Evolutionary conservation across 2,797 vertebrate species (phyloP).

Genomic region (Cossypha polioptera): DNA sequence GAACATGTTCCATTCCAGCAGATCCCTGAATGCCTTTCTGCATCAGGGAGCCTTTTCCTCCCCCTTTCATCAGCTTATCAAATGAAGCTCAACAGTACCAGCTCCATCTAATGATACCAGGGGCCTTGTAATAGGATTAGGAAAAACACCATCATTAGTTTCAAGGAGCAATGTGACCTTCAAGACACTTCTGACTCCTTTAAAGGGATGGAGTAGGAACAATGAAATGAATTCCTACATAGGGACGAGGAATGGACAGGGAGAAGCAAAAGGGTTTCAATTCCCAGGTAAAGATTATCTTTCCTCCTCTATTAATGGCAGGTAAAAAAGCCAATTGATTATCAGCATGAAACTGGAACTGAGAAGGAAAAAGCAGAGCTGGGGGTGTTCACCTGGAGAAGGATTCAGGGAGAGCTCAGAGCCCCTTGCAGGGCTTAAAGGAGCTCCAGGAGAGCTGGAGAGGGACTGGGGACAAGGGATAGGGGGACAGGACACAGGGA

Average conservation of each 20-base stretch:
- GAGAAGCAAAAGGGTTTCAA: background rate
- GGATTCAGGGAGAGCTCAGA: background rate
- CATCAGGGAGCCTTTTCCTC: conserved; percentile 30
- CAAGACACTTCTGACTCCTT: conserved; percentile 36
- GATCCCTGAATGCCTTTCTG: conserved; percentile 13
- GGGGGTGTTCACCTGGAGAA: rapidly evolving
- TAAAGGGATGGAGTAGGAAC: background rate
- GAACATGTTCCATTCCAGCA: conserved; percentile 27
- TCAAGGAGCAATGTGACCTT: conserved; percentile 58
- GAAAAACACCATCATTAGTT: conserved; percentile 55
- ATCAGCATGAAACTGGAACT: background rate
- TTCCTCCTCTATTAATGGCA: background rate
- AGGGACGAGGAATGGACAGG: background rate
- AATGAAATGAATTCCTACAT: background rate
- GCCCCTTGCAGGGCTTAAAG: rapidly evolving
- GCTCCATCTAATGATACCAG: conserved; percentile 52
- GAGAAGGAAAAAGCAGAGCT: background rate
- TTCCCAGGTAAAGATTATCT: background rate
- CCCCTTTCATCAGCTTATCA: conserved; percentile 66
- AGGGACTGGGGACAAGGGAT: background rate
- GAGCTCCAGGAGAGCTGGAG: background rate
- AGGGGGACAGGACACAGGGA: no score
- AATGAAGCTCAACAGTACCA: conserved; percentile 57
- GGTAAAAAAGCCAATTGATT: background rate
- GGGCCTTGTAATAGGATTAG: conserved; percentile 60